Evolutionary conservation across 2,888 invertebrate species (phyloP).

Genomic region (Protophormia terraenovae): DNA sequence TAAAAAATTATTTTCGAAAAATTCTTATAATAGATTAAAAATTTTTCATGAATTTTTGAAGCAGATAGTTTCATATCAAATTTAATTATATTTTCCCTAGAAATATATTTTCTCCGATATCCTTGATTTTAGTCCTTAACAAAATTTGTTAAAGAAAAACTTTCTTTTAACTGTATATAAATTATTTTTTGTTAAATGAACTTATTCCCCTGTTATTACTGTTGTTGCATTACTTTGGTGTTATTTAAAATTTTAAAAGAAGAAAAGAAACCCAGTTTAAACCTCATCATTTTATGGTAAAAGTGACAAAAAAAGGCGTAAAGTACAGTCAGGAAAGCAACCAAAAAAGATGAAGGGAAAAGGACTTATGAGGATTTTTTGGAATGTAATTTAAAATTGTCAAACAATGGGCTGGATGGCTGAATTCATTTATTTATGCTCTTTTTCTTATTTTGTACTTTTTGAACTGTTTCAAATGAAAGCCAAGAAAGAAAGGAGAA

Average conservation of each 20-base stretch:
- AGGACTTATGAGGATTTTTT: background rate
- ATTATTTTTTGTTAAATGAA: constrained; percentile 2
- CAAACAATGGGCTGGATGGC: background rate
- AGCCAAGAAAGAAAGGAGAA: background rate
- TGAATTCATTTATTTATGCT: background rate
- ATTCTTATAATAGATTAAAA: too few species aligned
- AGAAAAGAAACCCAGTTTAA: background rate
- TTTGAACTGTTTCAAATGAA: background rate
- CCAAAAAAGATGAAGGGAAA: background rate
- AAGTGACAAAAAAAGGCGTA: background rate
- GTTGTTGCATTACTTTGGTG: background rate
- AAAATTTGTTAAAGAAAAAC: background rate
- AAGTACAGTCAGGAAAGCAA: background rate
- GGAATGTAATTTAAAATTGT: constrained; percentile 5
- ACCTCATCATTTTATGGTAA: background rate
- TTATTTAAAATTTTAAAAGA: background rate
- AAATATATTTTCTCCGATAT: background rate
- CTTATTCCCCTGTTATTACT: background rate
- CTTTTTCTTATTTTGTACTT: background rate
- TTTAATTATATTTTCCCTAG: too few species aligned
- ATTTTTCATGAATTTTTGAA: too few species aligned
- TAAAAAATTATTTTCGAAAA: background rate
- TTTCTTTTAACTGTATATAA: background rate
- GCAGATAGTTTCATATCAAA: too few species aligned
- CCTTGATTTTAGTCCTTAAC: background rate